Evolutionary conservation across 2,113 vertebrate genomes (phyloP), one percentile per base, ranked within the genome.

Genomic region (Odocoileus virginianus): DNA sequence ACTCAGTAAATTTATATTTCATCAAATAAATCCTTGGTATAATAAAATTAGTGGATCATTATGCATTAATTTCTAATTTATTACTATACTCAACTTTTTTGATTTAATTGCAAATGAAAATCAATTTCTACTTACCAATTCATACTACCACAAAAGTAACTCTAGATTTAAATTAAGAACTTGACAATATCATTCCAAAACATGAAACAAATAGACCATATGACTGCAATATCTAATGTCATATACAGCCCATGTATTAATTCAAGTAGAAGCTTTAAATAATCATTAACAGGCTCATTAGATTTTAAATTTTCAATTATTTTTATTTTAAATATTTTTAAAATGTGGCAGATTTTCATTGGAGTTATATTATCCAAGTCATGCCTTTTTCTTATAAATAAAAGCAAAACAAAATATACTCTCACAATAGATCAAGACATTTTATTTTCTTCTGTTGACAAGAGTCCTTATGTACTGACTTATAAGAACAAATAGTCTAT

Each of bases 21-120:
- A 78, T 87, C 33, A 89, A 82, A 19, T 91, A 95, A 98, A 91
- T 55, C 17, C 2, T 85, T 93, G 33, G 2, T 82, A 30, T 84
- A 67, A n/a, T 94, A n/a, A 71, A 93, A 95, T 93, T 89, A 89
- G 83, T 86, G 16, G 10, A 58, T 89, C 19, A 50, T 87, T 87
- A 84, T 45, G 2, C 81, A 61, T 91, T 86, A 89, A 54, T 89
- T 45, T 94, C 36, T n/a, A 90, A 40, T n/a, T 84, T 94, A 76
- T 74, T 82, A 81, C 21, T 71, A 45, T 3, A 43, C 11, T 43
- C 89, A n/a, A 61, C 3, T 92, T 89, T 89, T 95, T n/a, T 81
- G 10, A 25, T 19, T 81, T 87, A 95, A 74, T 84, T 25, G 7
- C 74, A 81, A 94, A 76, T 83, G 21, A 40, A 95, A 96, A 93